Conservation (phyloP, 2,113 vertebrate species). For the Orientallactaga bullata region DNA sequence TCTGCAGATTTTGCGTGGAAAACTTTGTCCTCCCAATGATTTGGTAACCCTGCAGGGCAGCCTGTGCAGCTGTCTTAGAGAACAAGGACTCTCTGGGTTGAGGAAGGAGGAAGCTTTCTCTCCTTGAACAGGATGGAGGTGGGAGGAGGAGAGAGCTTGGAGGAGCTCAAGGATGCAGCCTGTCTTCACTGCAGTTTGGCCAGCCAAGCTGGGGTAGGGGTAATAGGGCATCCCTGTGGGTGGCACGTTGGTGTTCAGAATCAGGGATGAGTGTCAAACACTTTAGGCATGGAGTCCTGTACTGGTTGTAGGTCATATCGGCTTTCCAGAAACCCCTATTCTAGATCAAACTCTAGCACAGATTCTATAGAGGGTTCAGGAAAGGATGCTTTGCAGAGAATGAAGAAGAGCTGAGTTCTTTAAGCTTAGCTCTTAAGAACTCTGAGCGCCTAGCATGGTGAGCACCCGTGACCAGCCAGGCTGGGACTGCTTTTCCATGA, state of each 20-base stretch:
- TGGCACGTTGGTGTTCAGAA: background rate
- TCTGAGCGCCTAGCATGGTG: background rate
- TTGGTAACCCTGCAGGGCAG: conserved; percentile 3
- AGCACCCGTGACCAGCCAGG: background rate
- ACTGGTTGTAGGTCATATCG: background rate
- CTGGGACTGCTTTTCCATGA: background rate
- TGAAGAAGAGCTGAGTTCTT: background rate
- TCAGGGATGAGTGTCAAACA: background rate
- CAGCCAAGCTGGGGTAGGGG: background rate
- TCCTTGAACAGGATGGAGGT: conserved; percentile 21
- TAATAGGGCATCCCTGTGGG: background rate
- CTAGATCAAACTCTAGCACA: background rate
- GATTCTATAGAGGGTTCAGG: background rate
- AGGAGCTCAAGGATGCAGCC: background rate
- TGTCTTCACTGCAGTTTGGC: background rate
- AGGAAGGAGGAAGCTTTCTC: background rate
- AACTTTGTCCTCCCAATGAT: conserved; percentile 58
- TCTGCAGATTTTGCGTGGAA: conserved; percentile 54
- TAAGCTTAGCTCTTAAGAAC: background rate
- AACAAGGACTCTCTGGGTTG: conserved; percentile 11
- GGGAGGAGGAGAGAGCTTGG: background rate
- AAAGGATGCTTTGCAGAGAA: conserved; percentile 2
- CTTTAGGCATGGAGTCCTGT: background rate
- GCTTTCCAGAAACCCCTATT: background rate
- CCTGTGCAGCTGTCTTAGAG: background rate